Conservation (phyloP, 2,888 invertebrate genomes). For the Pegoplata infirma region DNA sequence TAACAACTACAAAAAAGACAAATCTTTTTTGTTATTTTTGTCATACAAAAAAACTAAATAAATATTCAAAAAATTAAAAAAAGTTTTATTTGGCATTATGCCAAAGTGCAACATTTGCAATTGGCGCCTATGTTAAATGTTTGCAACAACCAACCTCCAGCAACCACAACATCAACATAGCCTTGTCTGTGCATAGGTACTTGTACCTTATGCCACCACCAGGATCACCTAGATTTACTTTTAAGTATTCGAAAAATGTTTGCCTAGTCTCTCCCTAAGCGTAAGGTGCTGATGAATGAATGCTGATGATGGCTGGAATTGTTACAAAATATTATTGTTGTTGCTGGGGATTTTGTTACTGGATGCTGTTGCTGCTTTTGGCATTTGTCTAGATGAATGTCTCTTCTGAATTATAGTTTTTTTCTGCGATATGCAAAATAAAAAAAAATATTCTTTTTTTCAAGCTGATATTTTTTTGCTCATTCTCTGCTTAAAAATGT, state of each 20-base stretch:
- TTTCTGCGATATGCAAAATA: not conserved
- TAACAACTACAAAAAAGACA: constrained; percentile 24
- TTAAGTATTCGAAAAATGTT: constrained; percentile 24
- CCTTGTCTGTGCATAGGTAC: not conserved
- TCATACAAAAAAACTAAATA: constrained; percentile 2
- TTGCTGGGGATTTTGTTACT: constrained; percentile 42
- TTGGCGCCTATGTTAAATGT: constrained; percentile 54
- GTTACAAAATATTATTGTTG: constrained; percentile 27
- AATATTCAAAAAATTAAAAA: constrained; percentile 4
- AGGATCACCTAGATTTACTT: constrained; percentile 11
- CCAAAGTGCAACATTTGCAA: constrained; percentile 59
- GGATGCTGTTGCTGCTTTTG: constrained; percentile 14
- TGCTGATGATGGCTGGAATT: constrained; percentile 28
- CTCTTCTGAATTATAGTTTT: constrained; percentile 6
- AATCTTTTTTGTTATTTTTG: constrained; percentile 1
- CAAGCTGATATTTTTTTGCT: not conserved
- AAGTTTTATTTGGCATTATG: constrained; percentile 47
- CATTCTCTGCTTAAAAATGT: not conserved
- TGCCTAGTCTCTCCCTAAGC: constrained; percentile 11
- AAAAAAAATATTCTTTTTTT: not conserved
- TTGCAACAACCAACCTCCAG: constrained; percentile 18
- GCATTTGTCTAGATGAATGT: constrained; percentile 25
- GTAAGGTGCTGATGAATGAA: constrained; percentile 49
- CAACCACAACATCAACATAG: no score
- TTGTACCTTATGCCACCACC: not conserved